These are phyloP conservation scores for Rosalia funebris DNA, from an alignment of 2,888 invertebrate species.

Conservation along the genomic window DNA sequence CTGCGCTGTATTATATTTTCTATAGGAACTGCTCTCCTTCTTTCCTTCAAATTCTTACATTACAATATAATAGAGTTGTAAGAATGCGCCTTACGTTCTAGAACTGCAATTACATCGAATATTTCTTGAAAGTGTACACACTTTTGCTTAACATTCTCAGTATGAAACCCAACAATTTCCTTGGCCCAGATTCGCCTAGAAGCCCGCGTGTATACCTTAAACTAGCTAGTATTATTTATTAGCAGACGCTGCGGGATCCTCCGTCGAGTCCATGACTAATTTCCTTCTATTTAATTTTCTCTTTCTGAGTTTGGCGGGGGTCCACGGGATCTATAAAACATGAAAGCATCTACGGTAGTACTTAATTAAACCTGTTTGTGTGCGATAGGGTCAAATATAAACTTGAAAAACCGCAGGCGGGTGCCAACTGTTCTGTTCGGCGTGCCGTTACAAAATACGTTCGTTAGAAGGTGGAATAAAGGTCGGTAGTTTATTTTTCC, in stretches of 20 bases:
- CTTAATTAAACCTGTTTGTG: slow-evolving; percentile 13
- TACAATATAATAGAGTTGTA: too few species aligned
- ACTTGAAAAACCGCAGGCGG: background rate
- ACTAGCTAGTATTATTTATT: slow-evolving; percentile 12
- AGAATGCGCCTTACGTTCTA: too few species aligned
- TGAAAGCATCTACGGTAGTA: background rate
- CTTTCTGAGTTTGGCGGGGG: slow-evolving; percentile 9
- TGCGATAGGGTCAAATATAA: background rate
- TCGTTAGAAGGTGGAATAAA: too few species aligned
- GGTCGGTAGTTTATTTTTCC: too few species aligned
- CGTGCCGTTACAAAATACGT: background rate
- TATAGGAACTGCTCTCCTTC: too few species aligned
- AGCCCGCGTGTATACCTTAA: background rate
- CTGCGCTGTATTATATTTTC: too few species aligned
- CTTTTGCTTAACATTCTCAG: too few species aligned
- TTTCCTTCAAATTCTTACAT: too few species aligned
- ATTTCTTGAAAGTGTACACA: too few species aligned
- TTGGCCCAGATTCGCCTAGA: slow-evolving; percentile 7
- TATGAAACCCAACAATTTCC: too few species aligned
- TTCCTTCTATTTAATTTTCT: slow-evolving; percentile 14
- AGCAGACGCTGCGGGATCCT: slow-evolving; percentile 14
- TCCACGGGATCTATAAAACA: slow-evolving; percentile 6
- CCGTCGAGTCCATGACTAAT: slow-evolving; percentile 16
- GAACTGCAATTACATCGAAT: too few species aligned
- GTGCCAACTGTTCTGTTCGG: background rate